These are phyloP conservation scores for Oligia fasciuncula DNA, from an alignment of 2,888 invertebrate species.

Conservation along the genomic window DNA sequence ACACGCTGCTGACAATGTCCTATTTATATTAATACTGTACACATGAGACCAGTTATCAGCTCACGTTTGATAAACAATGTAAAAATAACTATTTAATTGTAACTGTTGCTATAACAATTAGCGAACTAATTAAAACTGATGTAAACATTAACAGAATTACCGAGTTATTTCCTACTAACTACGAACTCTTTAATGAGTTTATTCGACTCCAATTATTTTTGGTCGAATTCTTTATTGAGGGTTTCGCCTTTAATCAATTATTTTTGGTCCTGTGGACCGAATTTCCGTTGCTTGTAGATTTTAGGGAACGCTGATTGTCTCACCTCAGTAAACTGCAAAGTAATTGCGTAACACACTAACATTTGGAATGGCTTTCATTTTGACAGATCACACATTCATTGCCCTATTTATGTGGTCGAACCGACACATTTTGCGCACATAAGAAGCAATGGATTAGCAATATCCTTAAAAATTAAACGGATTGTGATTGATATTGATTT, in stretches of 20 bases:
- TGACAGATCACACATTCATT: not conserved
- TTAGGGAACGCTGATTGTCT: not conserved
- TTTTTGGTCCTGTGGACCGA: not conserved
- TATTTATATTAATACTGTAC: slow-evolving; percentile 5
- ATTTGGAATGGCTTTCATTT: not conserved
- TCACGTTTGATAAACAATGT: slow-evolving; percentile 20
- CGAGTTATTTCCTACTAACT: not conserved
- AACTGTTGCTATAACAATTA: slow-evolving; percentile 17
- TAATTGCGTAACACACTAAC: not conserved
- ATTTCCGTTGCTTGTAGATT: no score
- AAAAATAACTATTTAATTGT: slow-evolving; percentile 30
- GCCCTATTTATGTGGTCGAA: not conserved
- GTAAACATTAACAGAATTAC: not conserved
- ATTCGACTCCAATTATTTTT: not conserved
- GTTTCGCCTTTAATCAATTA: not conserved
- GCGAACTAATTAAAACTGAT: slow-evolving; percentile 10
- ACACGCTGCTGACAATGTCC: no score
- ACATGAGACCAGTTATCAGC: slow-evolving; percentile 17
- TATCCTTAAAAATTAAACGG: not conserved
- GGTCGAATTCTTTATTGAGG: not conserved
- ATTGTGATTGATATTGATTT: not conserved
- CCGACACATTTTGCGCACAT: not conserved
- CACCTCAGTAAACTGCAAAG: not conserved
- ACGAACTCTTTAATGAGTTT: not conserved
- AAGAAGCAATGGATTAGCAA: not conserved